phyloP scores from a whole-genome alignment of 2,113 vertebrate species.

The Megaleporinus macrocephalus region DNA sequence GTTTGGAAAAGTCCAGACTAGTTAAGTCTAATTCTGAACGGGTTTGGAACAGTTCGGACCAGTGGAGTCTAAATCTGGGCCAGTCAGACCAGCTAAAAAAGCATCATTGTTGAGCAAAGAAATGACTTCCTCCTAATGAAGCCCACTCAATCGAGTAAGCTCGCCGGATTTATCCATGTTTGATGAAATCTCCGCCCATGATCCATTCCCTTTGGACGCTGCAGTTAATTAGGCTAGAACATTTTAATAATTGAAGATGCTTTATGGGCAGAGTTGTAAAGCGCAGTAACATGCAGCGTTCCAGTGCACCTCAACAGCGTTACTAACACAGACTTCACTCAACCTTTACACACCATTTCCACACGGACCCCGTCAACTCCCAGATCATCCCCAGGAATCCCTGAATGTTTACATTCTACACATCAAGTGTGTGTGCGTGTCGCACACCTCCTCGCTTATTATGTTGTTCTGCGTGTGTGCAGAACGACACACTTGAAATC shows the following conservation, averaged over 20 bases:
- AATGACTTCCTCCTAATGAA: not conserved
- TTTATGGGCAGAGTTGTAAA: not conserved
- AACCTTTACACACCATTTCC: not conserved
- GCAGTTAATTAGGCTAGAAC: not conserved
- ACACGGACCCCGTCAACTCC: not conserved
- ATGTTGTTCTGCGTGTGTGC: not conserved
- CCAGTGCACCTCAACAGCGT: not conserved
- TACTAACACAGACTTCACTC: not conserved
- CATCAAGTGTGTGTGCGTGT: not conserved
- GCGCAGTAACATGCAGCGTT: not conserved
- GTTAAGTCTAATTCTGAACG: no score
- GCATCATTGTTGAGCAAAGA: not conserved
- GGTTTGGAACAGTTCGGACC: no score
- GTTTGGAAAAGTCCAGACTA: no score
- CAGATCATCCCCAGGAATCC: not conserved
- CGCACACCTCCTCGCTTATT: not conserved
- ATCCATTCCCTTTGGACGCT: not conserved
- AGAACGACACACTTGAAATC: not conserved
- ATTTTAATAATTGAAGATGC: not conserved
- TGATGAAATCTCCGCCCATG: constrained; percentile 7
- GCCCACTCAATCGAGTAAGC: not conserved
- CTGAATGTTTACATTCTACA: not conserved
- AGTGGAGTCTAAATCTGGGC: no score
- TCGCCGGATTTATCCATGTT: not conserved
- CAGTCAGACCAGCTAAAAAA: not conserved